Evolutionary conservation across 2,888 invertebrate genomes (phyloP).

Genomic region (Drosophila prostipennis): DNA sequence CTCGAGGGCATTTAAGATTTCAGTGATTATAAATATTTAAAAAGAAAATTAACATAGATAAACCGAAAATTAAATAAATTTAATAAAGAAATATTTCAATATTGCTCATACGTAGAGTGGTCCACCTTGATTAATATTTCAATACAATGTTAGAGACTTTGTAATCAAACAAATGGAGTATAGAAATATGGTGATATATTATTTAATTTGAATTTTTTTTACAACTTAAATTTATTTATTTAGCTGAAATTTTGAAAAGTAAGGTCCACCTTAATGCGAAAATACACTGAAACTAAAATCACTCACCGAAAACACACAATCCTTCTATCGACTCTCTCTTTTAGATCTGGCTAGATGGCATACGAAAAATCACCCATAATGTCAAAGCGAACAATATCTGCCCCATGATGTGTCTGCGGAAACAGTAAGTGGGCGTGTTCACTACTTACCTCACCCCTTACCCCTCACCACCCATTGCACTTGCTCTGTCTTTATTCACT

Average conservation of each 20-base stretch:
- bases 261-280: neutral
- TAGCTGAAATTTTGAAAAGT: neutral
- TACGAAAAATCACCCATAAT: conserved; percentile 98
- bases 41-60: neutral
- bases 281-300: conserved; percentile 6
- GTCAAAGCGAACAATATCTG: conserved; percentile 99
- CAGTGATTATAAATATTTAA: neutral
- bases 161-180: no score
- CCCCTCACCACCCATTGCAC: neutral
- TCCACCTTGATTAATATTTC: neutral
- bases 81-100: no score
- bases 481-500: conserved; percentile 1
- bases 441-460: neutral
- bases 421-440: conserved; percentile 93
- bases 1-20: neutral
- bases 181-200: no score
- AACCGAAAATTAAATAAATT: no score
- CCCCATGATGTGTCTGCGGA: conserved; percentile 98
- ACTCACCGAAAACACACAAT: conserved; percentile 1
- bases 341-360: conserved; percentile 97
- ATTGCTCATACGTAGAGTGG: neutral
- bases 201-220: no score
- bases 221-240: no score
- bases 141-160: no score
- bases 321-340: conserved; percentile 71